Evolutionary conservation across 2,888 invertebrate species (phyloP), one percentile per base, ranked within the genome.

Genomic region (Nomada ferruginata): DNA sequence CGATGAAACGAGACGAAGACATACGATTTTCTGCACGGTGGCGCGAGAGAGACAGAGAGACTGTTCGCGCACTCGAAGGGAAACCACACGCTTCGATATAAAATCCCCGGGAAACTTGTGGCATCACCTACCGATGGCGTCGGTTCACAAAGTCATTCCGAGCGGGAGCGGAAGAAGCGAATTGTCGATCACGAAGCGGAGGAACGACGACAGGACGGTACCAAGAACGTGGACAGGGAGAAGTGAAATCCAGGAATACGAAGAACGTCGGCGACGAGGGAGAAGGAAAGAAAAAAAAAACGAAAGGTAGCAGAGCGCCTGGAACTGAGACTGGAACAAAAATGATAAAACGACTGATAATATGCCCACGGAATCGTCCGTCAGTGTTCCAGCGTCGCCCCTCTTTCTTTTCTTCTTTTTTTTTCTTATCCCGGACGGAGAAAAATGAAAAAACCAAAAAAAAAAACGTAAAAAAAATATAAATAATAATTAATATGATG

Each of bases 361-460:
- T 60, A 57, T 50, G 64, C 23, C 15, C 26, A 10, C 13, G 36
- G 18, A 71, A 57, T n/a, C 57, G 70, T 65, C 52, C 70, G 13
- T 29, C 47, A 57, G 61, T 57, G 70, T 79, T 77, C 79, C 76
- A 29, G 20, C 68, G 75, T 78, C 68, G 74, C n/a, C 65, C 68
- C 70, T 69, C 55, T 69, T 61, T 61, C 44, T 83, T 76, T 76
- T 36, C 36, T 36, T 36, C 36, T 76, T 52, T 47, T 36, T 18
- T 36, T 65, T 73, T 65, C 36, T 59, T 69, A 36, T 57, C 29
- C 59, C 65, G 26, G 36, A 57, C 70, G 26, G 36, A 64, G 29
- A 44, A 50, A 65, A 73, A 61, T 29, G 7, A 57, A 50, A 50
- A 20, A 11, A 36, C 36, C 9, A 11, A 61, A 23, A 36, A 52